Base-by-base conservation (phyloP, 1,140 invertebrate genomes). In the Hypothenemus hampei region DNA sequence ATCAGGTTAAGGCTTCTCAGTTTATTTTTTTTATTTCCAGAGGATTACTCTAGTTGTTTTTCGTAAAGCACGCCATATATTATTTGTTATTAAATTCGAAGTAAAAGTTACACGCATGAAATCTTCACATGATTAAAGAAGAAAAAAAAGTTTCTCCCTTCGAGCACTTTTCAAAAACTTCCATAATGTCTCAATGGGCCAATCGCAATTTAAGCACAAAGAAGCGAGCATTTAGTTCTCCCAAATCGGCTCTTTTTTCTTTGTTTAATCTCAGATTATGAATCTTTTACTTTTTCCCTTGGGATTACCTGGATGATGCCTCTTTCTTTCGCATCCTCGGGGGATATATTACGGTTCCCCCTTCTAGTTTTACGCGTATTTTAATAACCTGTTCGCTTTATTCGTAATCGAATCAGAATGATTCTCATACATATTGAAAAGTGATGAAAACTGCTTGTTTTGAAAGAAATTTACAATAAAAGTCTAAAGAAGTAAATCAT, bases 231-330 rank as follows among this genome's bases (percentile, higher is more conserved):
- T 63, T 68, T 64, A 64, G 61, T 66, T 60, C 61, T 61, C 64
- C 63, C 60, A 65, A 69, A 66, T 65, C 37, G 64, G 59, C 61
- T 64, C 61, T 67, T 68, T 65, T 59, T 67, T 63, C 60, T 62
- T 61, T 61, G 44, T 48, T 65, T 69, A 67, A 69, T 67, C 67
- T 65, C 44, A 51, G 62, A 66, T 68, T 67, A 69, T 67, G 65
- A 67, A 66, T 69, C 65, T 69, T 69, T 66, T 67, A 67, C 60
- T 50, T 62, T 51, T 40, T 64, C 66, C 64, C 51, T n/a, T 26
- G 49, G 62, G 66, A 67, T 66, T 68, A 68, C 65, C 65, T 64
- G 66, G 61, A 62, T 63, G 63, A 65, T 60, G 55, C 41, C 54
- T 52, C 16, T 26, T 31, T 11, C 13, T 26, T 13, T 24, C 54